Percentiles rank a stretch among this genome's conserved stretches.
Evolutionary conservation across 1,140 invertebrate species (phyloP).

Genomic region (Adoxophyes honmai): DNA sequence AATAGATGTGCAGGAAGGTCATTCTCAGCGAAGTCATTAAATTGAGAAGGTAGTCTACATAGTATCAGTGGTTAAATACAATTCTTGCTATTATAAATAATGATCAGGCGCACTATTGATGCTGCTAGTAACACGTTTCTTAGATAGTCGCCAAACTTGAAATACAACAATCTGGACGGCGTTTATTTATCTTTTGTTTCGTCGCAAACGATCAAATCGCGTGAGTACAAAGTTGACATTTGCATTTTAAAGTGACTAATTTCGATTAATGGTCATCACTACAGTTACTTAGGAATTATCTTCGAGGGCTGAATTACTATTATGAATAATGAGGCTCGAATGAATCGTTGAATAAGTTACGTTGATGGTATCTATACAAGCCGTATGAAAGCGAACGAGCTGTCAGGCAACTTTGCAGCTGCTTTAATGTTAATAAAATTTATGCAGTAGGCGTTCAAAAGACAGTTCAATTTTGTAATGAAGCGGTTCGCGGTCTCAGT

Average conservation of each 20-base stretch:
- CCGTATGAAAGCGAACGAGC: slow-evolving; percentile 17
- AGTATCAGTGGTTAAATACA: too few relatives aligned
- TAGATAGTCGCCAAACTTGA: slow-evolving; percentile 15
- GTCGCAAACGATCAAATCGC: slow-evolving; percentile 44
- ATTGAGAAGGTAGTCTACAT: too few relatives aligned
- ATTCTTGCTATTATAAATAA: too few relatives aligned
- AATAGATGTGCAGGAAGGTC: too few relatives aligned
- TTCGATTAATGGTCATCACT: slow-evolving; percentile 28
- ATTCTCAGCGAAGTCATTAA: too few relatives aligned
- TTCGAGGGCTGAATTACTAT: not conserved
- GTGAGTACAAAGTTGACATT: slow-evolving; percentile 43
- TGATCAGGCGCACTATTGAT: too few relatives aligned
- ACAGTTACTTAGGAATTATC: slow-evolving; percentile 2
- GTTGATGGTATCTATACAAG: slow-evolving; percentile 7
- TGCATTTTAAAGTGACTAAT: slow-evolving; percentile 42
- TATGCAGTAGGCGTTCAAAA: slow-evolving; percentile 49
- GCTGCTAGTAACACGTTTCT: too few relatives aligned
- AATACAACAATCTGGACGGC: slow-evolving; percentile 18
- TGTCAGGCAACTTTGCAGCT: slow-evolving; percentile 23
- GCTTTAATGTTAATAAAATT: slow-evolving; percentile 31
- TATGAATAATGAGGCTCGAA: slow-evolving; percentile 1
- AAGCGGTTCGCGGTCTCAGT: slow-evolving; percentile 42
- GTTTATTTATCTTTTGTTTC: slow-evolving; percentile 23
- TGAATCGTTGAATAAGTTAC: slow-evolving; percentile 11
- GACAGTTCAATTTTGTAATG: slow-evolving; percentile 55